phyloP scores from a whole-genome alignment of 64 coral and sea anemone genomes.

The Actinia tenebrosa region DNA sequence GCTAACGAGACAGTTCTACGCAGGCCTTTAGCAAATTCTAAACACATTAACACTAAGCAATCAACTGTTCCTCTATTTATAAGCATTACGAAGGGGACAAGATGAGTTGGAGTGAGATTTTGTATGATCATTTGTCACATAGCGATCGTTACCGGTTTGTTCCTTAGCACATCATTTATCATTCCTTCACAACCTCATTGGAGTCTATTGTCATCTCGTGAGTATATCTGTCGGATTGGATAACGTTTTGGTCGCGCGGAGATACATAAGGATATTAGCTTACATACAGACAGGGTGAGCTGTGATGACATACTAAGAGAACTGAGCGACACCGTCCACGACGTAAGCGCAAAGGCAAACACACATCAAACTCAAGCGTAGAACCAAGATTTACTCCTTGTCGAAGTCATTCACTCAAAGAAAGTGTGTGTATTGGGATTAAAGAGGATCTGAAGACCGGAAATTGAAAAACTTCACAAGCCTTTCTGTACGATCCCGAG shows the following conservation, averaged over 20 bases:
- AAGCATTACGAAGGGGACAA: neutral
- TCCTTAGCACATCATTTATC: slow-evolving; percentile 20
- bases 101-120: neutral
- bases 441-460: neutral
- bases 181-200: neutral
- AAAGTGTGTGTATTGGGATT: slow-evolving; percentile 16
- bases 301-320: neutral
- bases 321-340: neutral
- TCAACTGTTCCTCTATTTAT: neutral
- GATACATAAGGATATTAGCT: neutral
- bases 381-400: neutral
- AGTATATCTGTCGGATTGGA: neutral
- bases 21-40: neutral
- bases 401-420: neutral
- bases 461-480: neutral
- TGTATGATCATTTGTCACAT: neutral
- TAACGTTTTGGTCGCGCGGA: neutral
- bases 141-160: neutral
- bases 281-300: neutral
- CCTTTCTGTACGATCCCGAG: neutral
- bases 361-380: neutral
- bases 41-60: neutral
- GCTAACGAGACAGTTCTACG: neutral
- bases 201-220: neutral
- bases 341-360: neutral